A percentile compares a stretch with the other conserved stretches of the same genome.
Conservation (phyloP, 1,140 invertebrate genomes). For the Uloborus diversus region DNA sequence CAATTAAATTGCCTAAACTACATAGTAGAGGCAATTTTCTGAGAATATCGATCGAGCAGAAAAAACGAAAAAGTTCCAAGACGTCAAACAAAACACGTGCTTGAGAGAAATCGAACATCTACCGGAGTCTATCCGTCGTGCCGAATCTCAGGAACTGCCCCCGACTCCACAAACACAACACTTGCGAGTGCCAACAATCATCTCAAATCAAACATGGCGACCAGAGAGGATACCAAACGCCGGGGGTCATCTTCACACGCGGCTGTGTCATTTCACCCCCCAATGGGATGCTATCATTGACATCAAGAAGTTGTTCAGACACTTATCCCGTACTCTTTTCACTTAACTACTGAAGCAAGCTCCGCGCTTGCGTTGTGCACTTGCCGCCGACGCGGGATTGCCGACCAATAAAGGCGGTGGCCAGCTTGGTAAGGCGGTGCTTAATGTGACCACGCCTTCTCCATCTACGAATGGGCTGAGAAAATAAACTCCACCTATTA, state of each 20-base stretch:
- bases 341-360: constrained; percentile 23
- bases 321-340: constrained; percentile 31
- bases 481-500: constrained; percentile 13
- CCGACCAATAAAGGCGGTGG: constrained; percentile 36
- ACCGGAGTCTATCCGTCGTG: no score
- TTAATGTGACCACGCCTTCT: neutral
- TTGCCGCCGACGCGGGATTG: neutral
- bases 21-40: no score
- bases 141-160: no score
- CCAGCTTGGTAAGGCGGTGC: neutral
- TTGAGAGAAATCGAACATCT: no score
- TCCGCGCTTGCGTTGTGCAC: constrained; percentile 25
- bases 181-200: neutral
- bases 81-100: no score
- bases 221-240: neutral
- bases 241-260: constrained; percentile 12
- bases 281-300: no score
- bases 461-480: neutral
- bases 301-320: constrained; percentile 12
- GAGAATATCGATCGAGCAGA: no score
- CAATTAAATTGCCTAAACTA: no score
- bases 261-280: constrained; percentile 32
- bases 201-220: constrained; percentile 30
- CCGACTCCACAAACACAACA: neutral
- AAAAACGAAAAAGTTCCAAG: no score